Evolutionary conservation across 2,113 vertebrate genomes (phyloP), one percentile per base, ranked within the genome.

Genomic region (Hyaena hyaena): DNA sequence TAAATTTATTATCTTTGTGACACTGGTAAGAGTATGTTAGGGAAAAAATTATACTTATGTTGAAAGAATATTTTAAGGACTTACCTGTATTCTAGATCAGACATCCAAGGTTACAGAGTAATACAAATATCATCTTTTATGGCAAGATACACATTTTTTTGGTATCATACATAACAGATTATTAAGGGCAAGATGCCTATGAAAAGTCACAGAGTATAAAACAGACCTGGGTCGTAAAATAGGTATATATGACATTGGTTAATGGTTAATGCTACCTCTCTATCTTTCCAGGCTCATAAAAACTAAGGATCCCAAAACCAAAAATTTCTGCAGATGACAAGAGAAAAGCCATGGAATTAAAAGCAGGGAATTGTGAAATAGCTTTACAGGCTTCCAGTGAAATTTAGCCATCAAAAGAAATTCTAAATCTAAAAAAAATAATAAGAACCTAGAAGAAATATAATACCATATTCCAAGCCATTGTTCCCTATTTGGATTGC

Each of bases 1-100:
- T 81, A 88, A 90, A 91, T 79, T 76, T 79, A 95, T 73, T 93
- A 83, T 89, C 85, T 88, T 81, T 83, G 48, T 73, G 69, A 86
- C 10, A 85, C 19, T 58, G 19, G 26, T 68, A 76, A 88, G 10
- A 73, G 4, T n/a, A n/a, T 45, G 4, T 28, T 85, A 11, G n/a
- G 33, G 69, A 15, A 85, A 88, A 88, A 88, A 26, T n/a, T 92
- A 5, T 16, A 90, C 61, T 76, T 80, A 77, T 48, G 10, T 63
- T 95, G 17, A 80, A 96, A 68, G 8, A 71, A n/a, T 66, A 90
- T 90, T 80, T 43, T 61, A 55, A 33, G 10, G 0, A 16, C 11
- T 69, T 95, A 96, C 35, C 5, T 80, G 15, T 93, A 93, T 39
- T 63, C 76, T 17, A 90, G 26, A 61, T 68, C 10, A 76, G 23